phyloP scores from a whole-genome alignment of 2,888 invertebrate genomes.

The Pheosia tremula region DNA sequence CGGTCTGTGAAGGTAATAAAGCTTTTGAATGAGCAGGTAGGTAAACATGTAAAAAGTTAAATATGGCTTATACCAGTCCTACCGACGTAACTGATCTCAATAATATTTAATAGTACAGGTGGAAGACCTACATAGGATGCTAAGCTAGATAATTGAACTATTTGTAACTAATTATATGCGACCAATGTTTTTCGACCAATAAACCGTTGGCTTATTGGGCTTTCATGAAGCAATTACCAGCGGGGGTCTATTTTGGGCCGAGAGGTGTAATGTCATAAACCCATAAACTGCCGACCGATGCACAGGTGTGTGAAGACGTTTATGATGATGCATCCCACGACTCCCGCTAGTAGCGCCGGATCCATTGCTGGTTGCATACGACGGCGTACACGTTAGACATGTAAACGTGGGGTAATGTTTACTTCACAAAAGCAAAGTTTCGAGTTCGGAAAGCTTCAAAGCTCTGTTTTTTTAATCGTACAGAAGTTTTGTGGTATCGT shows the following conservation, averaged over 20 bases:
- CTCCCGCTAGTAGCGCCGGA: constrained; percentile 12
- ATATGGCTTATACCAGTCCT: constrained; percentile 20
- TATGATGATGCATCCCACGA: constrained; percentile 28
- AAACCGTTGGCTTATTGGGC: constrained; percentile 62
- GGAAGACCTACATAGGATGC: neutral
- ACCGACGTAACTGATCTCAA: constrained; percentile 22
- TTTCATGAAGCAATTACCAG: constrained; percentile 78
- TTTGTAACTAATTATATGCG: constrained; percentile 60
- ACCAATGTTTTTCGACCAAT: constrained; percentile 58
- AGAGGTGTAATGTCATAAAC: constrained; percentile 80
- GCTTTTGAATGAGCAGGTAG: constrained; percentile 40
- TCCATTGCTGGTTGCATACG: constrained; percentile 21
- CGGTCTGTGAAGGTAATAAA: constrained; percentile 44
- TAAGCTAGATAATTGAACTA: constrained; percentile 37
- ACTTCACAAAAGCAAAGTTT: neutral
- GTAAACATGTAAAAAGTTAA: constrained; percentile 37
- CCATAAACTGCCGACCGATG: constrained; percentile 68
- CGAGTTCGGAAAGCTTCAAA: constrained; percentile 17
- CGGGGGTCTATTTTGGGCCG: constrained; percentile 65
- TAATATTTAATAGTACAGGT: neutral
- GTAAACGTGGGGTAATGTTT: constrained; percentile 40
- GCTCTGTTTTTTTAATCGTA: constrained; percentile 50
- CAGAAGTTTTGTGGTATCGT: constrained; percentile 81
- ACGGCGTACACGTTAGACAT: neutral
- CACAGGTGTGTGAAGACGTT: constrained; percentile 67